A percentile compares a stretch with the other conserved stretches of the same genome.
These are phyloP conservation scores for Drosophila ambigua DNA, from an alignment of 1,140 invertebrate genomes.

Conservation along the genomic window DNA sequence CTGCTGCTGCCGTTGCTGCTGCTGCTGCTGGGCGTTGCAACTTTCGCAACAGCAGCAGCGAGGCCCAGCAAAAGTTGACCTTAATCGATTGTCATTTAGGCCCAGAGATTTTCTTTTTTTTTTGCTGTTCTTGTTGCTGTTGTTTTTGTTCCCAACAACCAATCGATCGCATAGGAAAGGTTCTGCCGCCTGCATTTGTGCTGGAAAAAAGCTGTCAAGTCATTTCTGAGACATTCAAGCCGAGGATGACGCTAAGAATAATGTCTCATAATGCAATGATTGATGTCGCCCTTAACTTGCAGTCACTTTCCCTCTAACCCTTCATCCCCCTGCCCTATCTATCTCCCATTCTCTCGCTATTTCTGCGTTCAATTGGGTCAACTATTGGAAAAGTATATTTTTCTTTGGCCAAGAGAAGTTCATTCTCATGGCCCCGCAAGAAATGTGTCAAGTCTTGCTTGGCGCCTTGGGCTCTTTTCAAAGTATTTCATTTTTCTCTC, in stretches of 20 bases:
- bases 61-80: slow-evolving; percentile 57
- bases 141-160: slow-evolving; percentile 21
- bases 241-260: slow-evolving; percentile 49
- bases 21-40: slow-evolving; percentile 46
- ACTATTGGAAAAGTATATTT: slow-evolving; percentile 47
- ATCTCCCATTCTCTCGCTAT: slow-evolving; percentile 4
- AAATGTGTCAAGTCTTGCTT: slow-evolving; percentile 69
- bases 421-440: slow-evolving; percentile 44
- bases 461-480: slow-evolving; percentile 40
- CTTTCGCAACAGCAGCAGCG: slow-evolving; percentile 36
- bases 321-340: slow-evolving; percentile 13
- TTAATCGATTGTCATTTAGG: slow-evolving; percentile 79
- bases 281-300: slow-evolving; percentile 61
- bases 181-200: slow-evolving; percentile 45
- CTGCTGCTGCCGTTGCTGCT: not conserved
- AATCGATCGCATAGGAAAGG: slow-evolving; percentile 36
- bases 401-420: slow-evolving; percentile 30
- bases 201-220: slow-evolving; percentile 57
- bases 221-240: slow-evolving; percentile 67
- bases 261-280: slow-evolving; percentile 67
- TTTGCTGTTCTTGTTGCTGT: not conserved
- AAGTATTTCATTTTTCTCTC: slow-evolving; percentile 37
- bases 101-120: slow-evolving; percentile 38
- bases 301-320: slow-evolving; percentile 2
- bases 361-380: slow-evolving; percentile 60